Evolutionary conservation across 2,113 vertebrate species (phyloP).

Genomic region (Cyanoliseus patagonus): DNA sequence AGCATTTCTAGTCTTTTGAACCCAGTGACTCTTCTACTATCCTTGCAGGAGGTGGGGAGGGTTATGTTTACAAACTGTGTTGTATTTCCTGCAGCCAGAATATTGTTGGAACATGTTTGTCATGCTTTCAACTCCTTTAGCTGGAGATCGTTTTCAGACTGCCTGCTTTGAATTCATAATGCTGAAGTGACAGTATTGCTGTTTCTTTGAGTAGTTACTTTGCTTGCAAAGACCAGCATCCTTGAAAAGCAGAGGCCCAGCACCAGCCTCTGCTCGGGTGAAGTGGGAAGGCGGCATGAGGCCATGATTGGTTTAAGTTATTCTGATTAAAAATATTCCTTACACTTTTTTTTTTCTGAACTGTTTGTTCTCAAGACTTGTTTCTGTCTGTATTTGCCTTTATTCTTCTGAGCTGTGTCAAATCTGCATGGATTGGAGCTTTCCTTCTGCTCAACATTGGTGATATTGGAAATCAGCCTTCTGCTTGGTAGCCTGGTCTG

Average conservation of each 20-base stretch:
- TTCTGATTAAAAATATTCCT: neutral
- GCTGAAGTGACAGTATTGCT: neutral
- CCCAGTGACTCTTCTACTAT: neutral
- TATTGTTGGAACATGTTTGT: neutral
- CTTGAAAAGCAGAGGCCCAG: neutral
- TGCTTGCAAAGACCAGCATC: neutral
- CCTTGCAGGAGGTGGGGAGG: neutral
- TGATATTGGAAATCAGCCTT: accelerated
- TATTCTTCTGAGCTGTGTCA: neutral
- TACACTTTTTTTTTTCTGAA: neutral
- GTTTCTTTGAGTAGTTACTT: neutral
- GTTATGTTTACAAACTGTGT: neutral
- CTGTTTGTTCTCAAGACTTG: neutral
- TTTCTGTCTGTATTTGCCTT: neutral
- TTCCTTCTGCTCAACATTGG: neutral
- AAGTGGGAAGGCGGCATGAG: neutral
- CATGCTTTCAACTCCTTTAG: neutral
- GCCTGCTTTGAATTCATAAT: neutral
- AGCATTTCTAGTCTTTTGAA: neutral
- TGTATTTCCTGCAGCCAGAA: neutral
- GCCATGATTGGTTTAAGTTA: neutral
- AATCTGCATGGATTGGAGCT: neutral
- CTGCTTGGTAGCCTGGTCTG: neutral
- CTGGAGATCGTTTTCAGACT: neutral
- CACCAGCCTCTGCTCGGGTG: neutral